These are phyloP conservation scores for Tinamus guttatus DNA, from an alignment of 2,113 vertebrate genomes.

Conservation along the genomic window DNA sequence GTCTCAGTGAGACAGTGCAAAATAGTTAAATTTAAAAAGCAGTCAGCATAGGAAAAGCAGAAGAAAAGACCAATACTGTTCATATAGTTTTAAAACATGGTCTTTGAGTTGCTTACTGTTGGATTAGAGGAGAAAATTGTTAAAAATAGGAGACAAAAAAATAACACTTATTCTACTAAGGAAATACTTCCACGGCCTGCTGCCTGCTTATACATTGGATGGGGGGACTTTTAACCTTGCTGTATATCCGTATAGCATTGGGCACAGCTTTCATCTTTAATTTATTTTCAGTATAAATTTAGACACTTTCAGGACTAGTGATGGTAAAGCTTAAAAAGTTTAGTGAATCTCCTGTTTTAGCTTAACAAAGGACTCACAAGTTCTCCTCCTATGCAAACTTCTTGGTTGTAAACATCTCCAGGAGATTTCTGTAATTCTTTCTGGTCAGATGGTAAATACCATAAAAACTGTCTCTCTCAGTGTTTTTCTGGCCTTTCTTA, in stretches of 20 bases:
- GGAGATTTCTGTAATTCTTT: constrained; percentile 15
- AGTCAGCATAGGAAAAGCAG: not conserved
- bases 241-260: not conserved
- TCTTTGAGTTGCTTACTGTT: not conserved
- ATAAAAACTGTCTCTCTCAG: constrained; percentile 8
- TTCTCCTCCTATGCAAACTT: not conserved
- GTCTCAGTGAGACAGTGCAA: not conserved
- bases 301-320: not conserved
- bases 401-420: constrained; percentile 1
- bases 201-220: not conserved
- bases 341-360: not conserved
- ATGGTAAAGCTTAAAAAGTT: not conserved
- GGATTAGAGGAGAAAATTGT: not conserved
- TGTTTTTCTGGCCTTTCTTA: not conserved
- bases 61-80: not conserved
- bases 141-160: not conserved
- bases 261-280: not conserved
- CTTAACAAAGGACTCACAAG: not conserved
- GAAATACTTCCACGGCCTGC: not conserved
- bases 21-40: not conserved
- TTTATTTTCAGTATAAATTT: not conserved
- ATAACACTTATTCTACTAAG: not conserved
- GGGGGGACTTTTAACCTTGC: not conserved
- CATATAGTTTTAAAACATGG: not conserved
- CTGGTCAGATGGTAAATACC: constrained; percentile 3